Percentiles rank a stretch among this genome's conserved stretches.
These are phyloP conservation scores for Spicauda simplicius DNA, from an alignment of 2,888 invertebrate species.

Conservation along the genomic window DNA sequence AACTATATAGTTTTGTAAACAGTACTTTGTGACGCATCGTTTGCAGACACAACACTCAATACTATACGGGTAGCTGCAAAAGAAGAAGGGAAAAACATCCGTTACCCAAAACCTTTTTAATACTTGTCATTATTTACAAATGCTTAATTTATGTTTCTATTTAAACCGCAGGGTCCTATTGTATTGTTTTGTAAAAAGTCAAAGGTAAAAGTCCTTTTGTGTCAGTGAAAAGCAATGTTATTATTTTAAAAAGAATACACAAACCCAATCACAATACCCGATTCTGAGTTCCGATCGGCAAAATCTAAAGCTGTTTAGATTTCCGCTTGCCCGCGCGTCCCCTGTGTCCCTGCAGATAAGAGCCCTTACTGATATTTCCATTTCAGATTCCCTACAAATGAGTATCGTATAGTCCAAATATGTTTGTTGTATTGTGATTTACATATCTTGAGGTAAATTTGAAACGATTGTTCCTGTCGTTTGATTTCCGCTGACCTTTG, in stretches of 20 bases:
- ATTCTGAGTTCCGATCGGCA: background rate
- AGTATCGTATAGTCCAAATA: conserved; percentile 10
- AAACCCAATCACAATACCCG: background rate
- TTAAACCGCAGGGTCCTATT: too few relatives aligned
- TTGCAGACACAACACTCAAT: too few relatives aligned
- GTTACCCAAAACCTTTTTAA: too few relatives aligned
- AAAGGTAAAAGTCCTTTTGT: background rate
- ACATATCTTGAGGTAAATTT: background rate
- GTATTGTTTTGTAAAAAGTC: too few relatives aligned
- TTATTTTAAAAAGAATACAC: background rate
- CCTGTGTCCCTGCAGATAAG: conserved; percentile 21
- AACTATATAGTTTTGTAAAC: too few relatives aligned
- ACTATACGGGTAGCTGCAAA: too few relatives aligned
- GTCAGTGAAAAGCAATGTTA: background rate
- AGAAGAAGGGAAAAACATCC: too few relatives aligned
- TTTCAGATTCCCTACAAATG: conserved; percentile 16
- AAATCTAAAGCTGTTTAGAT: background rate
- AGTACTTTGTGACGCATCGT: too few relatives aligned
- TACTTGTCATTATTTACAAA: too few relatives aligned
- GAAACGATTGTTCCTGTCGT: background rate
- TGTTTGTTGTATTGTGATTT: background rate
- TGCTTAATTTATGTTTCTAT: too few relatives aligned
- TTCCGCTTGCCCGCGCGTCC: background rate
- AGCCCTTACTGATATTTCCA: conserved; percentile 15
- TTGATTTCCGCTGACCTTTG: too few relatives aligned